These are phyloP conservation scores for Pyrochroa serraticornis DNA, from an alignment of 2,888 invertebrate species.

Conservation along the genomic window DNA sequence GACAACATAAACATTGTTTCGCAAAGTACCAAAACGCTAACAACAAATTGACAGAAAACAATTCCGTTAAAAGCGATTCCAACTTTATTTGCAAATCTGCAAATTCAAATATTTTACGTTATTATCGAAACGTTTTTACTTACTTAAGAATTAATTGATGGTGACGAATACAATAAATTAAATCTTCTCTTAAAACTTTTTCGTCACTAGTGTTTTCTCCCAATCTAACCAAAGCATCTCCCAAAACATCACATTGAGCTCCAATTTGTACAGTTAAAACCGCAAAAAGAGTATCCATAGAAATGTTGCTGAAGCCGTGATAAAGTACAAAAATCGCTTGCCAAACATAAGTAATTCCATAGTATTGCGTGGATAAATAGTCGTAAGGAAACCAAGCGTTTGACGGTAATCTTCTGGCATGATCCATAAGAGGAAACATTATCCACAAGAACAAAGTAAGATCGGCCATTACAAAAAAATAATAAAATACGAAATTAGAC, in stretches of 20 bases:
- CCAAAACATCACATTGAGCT: constrained; percentile 7
- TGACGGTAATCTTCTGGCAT: constrained; percentile 7
- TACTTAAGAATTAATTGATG: not conserved
- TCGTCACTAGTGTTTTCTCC: no score
- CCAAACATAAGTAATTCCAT: constrained; percentile 7
- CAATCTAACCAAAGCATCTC: no score
- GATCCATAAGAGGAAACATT: constrained; percentile 4
- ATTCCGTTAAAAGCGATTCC: not conserved
- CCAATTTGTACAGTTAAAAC: constrained; percentile 15
- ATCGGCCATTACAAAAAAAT: constrained; percentile 1
- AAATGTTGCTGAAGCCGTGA: constrained; percentile 6
- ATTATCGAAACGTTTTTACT: not conserved
- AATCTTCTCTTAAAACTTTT: not conserved
- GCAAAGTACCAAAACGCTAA: not conserved
- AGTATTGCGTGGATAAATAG: constrained; percentile 3
- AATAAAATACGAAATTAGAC: constrained; percentile 5
- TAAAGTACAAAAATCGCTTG: constrained; percentile 11
- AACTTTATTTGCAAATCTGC: not conserved
- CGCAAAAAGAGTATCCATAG: constrained; percentile 17
- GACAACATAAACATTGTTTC: constrained; percentile 2
- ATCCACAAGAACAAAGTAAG: constrained; percentile 5
- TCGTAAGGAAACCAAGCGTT: constrained; percentile 20
- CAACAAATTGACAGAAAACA: not conserved
- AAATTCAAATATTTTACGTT: not conserved
- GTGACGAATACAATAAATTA: constrained; percentile 1